phyloP scores from a whole-genome alignment of 2,113 vertebrate genomes.

The Pelecanoides urinatrix region DNA sequence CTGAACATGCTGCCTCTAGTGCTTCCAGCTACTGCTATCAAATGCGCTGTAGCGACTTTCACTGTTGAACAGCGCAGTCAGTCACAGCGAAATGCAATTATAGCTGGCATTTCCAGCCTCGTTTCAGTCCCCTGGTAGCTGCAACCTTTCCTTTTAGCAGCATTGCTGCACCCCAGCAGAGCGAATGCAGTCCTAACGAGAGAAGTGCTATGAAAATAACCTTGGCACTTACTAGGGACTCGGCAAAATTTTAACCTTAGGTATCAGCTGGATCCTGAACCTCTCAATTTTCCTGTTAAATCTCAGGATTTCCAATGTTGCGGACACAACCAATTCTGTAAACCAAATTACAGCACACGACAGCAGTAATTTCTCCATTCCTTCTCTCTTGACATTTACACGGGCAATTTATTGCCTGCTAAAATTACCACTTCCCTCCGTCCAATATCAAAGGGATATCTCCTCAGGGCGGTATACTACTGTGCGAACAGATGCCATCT shows the following conservation, averaged over 20 bases:
- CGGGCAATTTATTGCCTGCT: conserved; percentile 35
- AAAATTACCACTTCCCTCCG: background rate
- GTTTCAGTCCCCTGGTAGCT: background rate
- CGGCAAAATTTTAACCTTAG: background rate
- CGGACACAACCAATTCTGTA: background rate
- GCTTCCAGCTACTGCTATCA: conserved; percentile 41
- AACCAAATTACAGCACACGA: background rate
- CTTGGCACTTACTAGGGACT: background rate
- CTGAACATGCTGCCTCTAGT: conserved; percentile 43
- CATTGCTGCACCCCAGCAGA: background rate
- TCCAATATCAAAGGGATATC: conserved; percentile 11
- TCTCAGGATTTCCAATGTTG: background rate
- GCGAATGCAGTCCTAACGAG: background rate
- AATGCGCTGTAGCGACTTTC: conserved; percentile 11
- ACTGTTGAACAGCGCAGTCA: background rate
- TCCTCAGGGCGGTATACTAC: background rate
- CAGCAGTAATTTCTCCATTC: background rate
- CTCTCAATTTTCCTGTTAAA: background rate
- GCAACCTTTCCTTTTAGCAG: background rate
- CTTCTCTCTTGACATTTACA: conserved; percentile 40
- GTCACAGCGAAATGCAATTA: background rate
- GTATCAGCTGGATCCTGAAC: background rate
- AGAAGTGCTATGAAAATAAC: background rate
- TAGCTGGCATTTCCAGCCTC: conserved; percentile 35
- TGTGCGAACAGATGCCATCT: conserved; percentile 34